Percentiles rank a stretch among this genome's conserved stretches.
Conservation (phyloP, 2,113 vertebrate species). For the Bubo scandiacus region DNA sequence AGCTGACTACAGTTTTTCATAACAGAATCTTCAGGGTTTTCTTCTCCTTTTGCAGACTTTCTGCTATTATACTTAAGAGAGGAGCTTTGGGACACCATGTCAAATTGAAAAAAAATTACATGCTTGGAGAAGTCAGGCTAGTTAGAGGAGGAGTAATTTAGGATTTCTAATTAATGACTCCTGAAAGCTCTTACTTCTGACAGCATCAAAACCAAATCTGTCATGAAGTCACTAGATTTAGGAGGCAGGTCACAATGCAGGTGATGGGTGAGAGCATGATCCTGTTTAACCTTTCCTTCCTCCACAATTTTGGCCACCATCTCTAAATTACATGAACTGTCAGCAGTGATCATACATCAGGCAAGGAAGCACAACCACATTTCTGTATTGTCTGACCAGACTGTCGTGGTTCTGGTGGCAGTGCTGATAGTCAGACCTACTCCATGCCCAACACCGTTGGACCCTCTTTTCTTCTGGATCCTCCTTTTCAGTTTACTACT, state of each 20-base stretch:
- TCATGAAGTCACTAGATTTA: neutral
- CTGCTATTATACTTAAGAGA: neutral
- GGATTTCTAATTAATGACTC: neutral
- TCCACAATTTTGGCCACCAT: neutral
- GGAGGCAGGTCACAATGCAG: neutral
- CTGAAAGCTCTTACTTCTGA: neutral
- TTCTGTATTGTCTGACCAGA: neutral
- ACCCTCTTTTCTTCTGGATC: neutral
- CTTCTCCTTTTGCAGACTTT: neutral
- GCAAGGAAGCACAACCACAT: neutral
- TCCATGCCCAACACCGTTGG: no score
- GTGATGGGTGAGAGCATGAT: neutral
- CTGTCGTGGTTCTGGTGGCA: neutral
- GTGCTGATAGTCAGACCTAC: neutral
- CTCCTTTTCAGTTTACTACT: neutral
- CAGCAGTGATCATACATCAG: neutral
- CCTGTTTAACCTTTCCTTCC: neutral
- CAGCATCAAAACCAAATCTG: neutral
- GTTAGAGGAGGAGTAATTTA: neutral
- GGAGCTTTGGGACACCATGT: neutral
- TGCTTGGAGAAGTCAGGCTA: neutral
- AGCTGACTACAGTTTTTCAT: neutral
- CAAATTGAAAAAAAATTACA: neutral
- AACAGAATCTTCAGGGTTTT: neutral
- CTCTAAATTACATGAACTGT: neutral